These are phyloP conservation scores for Zele albiditarsus DNA, from an alignment of 2,888 invertebrate species.

Conservation along the genomic window DNA sequence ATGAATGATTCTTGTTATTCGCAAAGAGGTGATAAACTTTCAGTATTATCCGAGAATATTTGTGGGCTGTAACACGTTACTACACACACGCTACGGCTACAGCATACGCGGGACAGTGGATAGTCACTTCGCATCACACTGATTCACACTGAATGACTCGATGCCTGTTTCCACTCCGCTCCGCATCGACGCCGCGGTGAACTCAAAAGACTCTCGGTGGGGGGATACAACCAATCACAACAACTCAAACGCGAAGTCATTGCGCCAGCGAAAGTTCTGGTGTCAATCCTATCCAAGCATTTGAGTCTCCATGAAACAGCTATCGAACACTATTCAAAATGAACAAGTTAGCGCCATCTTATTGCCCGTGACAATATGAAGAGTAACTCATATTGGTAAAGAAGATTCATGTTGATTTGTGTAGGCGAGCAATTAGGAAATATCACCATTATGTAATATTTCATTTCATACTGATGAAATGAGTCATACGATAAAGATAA, in stretches of 20 bases:
- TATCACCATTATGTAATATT: too few relatives aligned
- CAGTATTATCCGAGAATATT: not conserved
- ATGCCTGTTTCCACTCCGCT: not conserved
- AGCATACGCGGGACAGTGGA: not conserved
- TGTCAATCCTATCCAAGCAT: constrained; percentile 22
- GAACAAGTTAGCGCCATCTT: not conserved
- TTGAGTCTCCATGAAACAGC: constrained; percentile 11
- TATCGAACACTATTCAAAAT: not conserved
- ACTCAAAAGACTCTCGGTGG: not conserved
- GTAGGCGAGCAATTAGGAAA: too few relatives aligned
- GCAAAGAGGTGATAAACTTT: too few relatives aligned
- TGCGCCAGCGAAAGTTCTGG: constrained; percentile 4
- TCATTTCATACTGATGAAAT: too few relatives aligned
- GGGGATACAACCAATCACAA: not conserved
- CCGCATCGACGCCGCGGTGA: not conserved
- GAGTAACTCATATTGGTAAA: too few relatives aligned
- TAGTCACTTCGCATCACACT: not conserved
- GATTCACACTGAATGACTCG: constrained; percentile 8
- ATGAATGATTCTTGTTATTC: not conserved
- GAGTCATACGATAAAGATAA: too few relatives aligned
- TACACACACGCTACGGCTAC: not conserved
- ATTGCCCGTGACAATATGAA: not conserved
- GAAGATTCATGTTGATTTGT: too few relatives aligned
- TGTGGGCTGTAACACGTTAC: not conserved
- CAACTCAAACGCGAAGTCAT: not conserved